Base-by-base conservation (phyloP, 2,888 invertebrate genomes). In the Acholoe squamosa region DNA sequence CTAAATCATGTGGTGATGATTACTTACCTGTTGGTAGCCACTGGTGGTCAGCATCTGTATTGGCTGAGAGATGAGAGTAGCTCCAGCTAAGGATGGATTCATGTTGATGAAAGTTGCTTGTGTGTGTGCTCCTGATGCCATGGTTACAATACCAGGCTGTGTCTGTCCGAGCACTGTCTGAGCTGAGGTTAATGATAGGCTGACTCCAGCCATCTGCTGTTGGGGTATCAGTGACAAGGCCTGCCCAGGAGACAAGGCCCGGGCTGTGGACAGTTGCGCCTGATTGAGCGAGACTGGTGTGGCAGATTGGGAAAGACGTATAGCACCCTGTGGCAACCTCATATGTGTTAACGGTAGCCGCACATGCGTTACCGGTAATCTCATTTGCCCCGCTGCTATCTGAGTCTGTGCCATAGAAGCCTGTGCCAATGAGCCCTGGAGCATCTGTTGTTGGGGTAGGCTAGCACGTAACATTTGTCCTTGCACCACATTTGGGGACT, bases 91-190 rank as follows among this genome's bases (percentile, higher is more conserved):
- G 34, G 84, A 86, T 3, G 84, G 71, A 51, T 67, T 90, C 16
- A 90, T 52, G 43, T 86, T 90, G 67, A 90, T 90, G 71, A 90
- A 19, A 25, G 90, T 54, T 52, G 86, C 86, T 54, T 86, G 86
- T 19, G 34, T 16, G 52, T 52, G 54, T 1, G 86, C 28, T 3
- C 54, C 86, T 54, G 80, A 22, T 19, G 80, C 43, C 34, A 80
- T 80, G 19, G 80, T 80, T 14, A 33, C 80, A 7, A 34, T 25
- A 19, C 86, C 86, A 5, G 86, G 54, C 86, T 86, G 86, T 10
- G 86, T 31, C 86, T 86, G 86, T 19, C 86, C 56, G 52, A 86
- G 56, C 86, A 86, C 25, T n/a, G 84, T 84, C 84, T 84, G 84
- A 14, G 84, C 34, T 3, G 84, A 84, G 1, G 84, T 84, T 25